Base-by-base conservation (phyloP, 2,888 invertebrate genomes). In the Periphyllus acericola region DNA sequence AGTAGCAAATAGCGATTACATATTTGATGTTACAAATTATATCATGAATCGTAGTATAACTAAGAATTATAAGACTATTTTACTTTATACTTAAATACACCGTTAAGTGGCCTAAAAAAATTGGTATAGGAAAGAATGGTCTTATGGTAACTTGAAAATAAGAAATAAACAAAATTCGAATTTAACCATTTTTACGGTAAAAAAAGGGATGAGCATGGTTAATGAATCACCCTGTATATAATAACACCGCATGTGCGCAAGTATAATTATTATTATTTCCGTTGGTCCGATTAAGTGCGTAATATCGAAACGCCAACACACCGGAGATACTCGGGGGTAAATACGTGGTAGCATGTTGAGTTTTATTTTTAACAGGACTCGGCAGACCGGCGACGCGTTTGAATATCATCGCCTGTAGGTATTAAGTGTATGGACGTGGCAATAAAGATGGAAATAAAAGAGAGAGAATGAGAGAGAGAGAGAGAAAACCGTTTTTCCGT, bases 331-430 rank as follows among this genome's bases (percentile, higher is more conserved):
- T 52, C 17, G 72, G 34, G 52, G 82, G 19, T 52, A 32, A 82
- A 72, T 82, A 52, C 72, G 17, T 21, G 32, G 46, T 21, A 46
- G 46, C 25, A 19, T 29, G 29, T 17, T 46, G 46, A 11, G 34
- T 36, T 83, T 74, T 55, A 83, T 74, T 55, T 55, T 83, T 72
- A 72, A 83, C n/a, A 2, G 32, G 11, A 68, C 68, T 29, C 68
- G 25, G 14, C 34, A 3, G 25, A 29, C 25, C 32, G 14, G 17
- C 5, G 66, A 66, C 66, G n/a, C 9, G 19, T n/a, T 71, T 21
- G 32, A 68, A 52, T 52, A 40, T 46, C n/a, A 4, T n/a, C n/a
- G n/a, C n/a, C n/a, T n/a, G n/a, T n/a, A n/a, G 25, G 72, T 36
- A 5, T 72, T 72, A 34, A 5, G 21, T 66, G 66, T 21, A 21